Conservation (phyloP, 2,797 vertebrate genomes). For the Momotus momota region DNA sequence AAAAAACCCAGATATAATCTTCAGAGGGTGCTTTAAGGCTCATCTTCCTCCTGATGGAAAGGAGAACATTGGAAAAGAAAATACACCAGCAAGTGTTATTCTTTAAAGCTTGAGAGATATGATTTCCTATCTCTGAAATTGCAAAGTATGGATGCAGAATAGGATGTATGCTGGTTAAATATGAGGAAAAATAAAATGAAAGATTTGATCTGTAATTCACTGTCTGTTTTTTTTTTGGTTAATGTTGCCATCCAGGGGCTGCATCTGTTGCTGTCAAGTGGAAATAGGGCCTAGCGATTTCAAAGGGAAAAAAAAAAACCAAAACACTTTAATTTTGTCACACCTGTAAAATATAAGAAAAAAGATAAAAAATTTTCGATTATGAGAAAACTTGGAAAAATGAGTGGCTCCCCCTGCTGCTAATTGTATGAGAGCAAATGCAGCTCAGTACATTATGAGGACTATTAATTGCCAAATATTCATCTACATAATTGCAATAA, state of each 20-base stretch:
- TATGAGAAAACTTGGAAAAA: not conserved
- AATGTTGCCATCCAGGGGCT: not conserved
- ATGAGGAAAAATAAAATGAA: not conserved
- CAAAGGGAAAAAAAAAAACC: not conserved
- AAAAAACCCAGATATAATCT: not conserved
- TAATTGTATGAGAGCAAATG: not conserved
- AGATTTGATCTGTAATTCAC: not conserved
- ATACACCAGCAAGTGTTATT: not conserved
- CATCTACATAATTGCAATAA: not conserved
- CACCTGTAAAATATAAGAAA: not conserved
- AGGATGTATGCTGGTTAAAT: not conserved
- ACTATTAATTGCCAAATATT: not conserved
- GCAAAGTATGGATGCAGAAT: not conserved
- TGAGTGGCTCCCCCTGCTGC: conserved; percentile 51
- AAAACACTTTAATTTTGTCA: not conserved
- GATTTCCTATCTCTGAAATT: not conserved
- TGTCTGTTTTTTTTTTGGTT: not conserved
- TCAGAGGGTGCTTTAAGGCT: not conserved
- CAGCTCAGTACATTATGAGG: not conserved
- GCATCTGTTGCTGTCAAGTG: not conserved
- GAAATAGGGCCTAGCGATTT: not conserved
- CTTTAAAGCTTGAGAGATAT: not conserved
- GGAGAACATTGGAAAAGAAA: not conserved
- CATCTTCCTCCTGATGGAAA: not conserved
- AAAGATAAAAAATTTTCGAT: not conserved